Evolutionary conservation across 2,797 vertebrate species (phyloP).

Genomic region (Tokudaia muenninki): DNA sequence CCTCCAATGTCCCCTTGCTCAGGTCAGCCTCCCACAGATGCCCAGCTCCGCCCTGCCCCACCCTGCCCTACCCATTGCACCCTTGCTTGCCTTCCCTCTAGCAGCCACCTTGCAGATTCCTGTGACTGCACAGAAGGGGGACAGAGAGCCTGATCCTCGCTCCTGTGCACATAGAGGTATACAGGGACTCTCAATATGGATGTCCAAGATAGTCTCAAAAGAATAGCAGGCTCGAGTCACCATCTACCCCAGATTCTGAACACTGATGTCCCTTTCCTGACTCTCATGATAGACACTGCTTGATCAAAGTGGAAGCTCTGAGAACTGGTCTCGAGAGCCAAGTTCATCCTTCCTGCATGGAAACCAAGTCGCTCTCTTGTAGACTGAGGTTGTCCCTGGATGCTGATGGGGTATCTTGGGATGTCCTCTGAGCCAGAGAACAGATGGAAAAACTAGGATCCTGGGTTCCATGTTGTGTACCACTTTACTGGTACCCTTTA

Average conservation of each 20-base stretch:
- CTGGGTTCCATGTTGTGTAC: neutral
- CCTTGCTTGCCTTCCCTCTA: neutral
- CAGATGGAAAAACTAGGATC: neutral
- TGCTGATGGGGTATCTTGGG: neutral
- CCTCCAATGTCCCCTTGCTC: rapidly evolving
- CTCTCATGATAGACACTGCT: neutral
- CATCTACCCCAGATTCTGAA: neutral
- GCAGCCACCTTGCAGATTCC: neutral
- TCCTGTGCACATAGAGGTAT: rapidly evolving
- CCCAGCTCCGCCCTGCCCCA: neutral
- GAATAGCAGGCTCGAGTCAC: neutral
- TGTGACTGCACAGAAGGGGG: neutral
- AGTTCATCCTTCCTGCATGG: rapidly evolving
- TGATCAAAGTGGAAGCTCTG: neutral
- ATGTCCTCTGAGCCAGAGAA: too few relatives aligned
- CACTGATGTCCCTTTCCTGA: neutral
- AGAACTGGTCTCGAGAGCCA: neutral
- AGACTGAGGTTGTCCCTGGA: neutral
- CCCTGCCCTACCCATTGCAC: neutral
- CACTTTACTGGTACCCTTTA: neutral
- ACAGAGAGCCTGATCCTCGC: too few relatives aligned
- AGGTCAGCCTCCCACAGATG: neutral
- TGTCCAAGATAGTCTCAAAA: rapidly evolving
- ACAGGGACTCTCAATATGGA: neutral
- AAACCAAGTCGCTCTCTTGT: neutral